Base-by-base conservation (phyloP, 2,888 invertebrate genomes). In the Syritta pipiens region DNA sequence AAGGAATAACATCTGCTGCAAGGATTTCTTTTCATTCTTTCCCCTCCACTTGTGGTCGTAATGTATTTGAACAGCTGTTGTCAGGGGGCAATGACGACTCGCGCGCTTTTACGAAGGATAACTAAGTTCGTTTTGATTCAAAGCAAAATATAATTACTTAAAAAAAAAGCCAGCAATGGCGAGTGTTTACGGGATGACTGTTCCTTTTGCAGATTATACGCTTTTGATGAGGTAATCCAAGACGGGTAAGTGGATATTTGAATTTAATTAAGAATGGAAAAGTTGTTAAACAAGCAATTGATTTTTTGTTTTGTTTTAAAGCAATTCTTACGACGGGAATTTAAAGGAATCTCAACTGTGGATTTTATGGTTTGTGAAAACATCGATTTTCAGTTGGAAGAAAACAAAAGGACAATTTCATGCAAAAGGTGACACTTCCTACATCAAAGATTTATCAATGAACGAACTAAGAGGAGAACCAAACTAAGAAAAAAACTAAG, bases 21-120 rank as follows among this genome's bases (percentile, higher is more conserved):
- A 12, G 53, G 19, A 53, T 53, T 40, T 17, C 1, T 4, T 53
- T 20, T 26, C 22, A 17, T 40, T 51, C 7, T 19, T 7, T 51
- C 14, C 17, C 20, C 14, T 42, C 44, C 26, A 22, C 42, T 32
- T 35, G 28, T 28, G 7, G n/a, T 28, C 12, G 12, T 10, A 9
- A 44, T 32, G 32, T 62, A 62, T 62, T 37, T 30, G 19, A 48
- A 49, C 60, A 62, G 24, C 60, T 62, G 60, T 49, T 62, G 48
- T 12, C 10, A 12, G 26, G 24, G 19, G 12, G 42, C 28, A 6
- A 53, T 22, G 19, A 28, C 30, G 37, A 63, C 42, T 14, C 14
- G 32, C 44, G n/a, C n/a, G n/a, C n/a, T n/a, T n/a, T 32, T 32
- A 7, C 22, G 3, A 17, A n/a, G 51, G 42, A 42, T 63, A 51